These are phyloP conservation scores for Carcina quercana DNA, from an alignment of 2,888 invertebrate genomes.

Conservation along the genomic window DNA sequence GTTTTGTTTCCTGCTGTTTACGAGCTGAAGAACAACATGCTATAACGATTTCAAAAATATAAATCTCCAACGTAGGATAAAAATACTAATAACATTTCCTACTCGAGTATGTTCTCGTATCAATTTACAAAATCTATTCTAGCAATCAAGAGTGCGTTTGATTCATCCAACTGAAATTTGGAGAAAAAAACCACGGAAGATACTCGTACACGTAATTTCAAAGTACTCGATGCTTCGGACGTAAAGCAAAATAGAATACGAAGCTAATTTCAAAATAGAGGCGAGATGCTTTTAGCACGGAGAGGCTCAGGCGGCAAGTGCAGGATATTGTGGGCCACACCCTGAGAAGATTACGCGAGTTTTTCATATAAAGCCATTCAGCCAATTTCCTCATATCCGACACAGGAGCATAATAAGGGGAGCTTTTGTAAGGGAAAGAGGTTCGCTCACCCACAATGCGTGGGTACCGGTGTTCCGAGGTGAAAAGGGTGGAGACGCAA, in stretches of 20 bases:
- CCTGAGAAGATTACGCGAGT: conserved; percentile 64
- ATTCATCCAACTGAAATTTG: too few species aligned
- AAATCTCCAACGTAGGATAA: too few species aligned
- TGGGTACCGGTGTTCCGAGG: conserved; percentile 44
- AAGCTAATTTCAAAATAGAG: conserved; percentile 42
- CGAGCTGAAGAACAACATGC: too few species aligned
- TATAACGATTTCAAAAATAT: too few species aligned
- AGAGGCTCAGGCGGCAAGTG: conserved; percentile 46
- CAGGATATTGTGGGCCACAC: conserved; percentile 59
- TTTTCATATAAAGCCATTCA: conserved; percentile 72
- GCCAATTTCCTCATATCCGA: conserved; percentile 72
- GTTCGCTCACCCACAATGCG: conserved; percentile 64
- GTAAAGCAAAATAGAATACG: conserved; percentile 2
- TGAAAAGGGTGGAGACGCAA: conserved; percentile 47
- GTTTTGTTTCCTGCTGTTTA: too few species aligned
- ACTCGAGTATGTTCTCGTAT: too few species aligned
- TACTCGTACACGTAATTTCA: conserved; percentile 1
- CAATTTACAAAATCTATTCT: too few species aligned
- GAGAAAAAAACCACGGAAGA: conserved; percentile 5
- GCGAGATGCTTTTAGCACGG: conserved; percentile 31
- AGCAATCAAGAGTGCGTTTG: too few species aligned
- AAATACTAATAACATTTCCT: too few species aligned
- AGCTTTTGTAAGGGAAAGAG: conserved; percentile 67
- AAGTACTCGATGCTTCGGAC: background rate
- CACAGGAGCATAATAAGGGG: conserved; percentile 68